Evolutionary conservation across 2,888 invertebrate species (phyloP), one percentile per base, ranked within the genome.

Genomic region (Agrochola lychnidis): DNA sequence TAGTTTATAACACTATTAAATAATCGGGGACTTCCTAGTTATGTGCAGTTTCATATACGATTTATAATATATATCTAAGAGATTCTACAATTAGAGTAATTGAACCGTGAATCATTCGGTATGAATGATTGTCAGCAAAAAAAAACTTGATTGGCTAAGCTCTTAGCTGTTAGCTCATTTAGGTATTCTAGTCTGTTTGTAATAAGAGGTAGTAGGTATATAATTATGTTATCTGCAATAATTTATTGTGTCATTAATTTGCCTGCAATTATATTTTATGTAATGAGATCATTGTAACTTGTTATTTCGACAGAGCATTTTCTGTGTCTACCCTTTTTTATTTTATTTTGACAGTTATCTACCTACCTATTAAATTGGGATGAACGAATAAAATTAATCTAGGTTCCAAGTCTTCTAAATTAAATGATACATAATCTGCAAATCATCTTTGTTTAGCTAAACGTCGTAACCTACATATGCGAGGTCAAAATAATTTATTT

Each of bases 391-490:
- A 42, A 30, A 51, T n/a, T 0, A n/a, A 62, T 62, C 42, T n/a
- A 2, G n/a, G 30, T 30, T 51, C 25, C 4, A 56, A 14, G 48
- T 40, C 2, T 73, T 36, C 4, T 36, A 61, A 51, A 51, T 36
- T 9, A 5, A 19, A 45, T 53, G 16, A 53, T 25, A 53, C 14
- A 4, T n/a, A n/a, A 51, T 25, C 16, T 48, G 19, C 22, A 45
- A 42, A 57, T 36, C n/a, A 68, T 59, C 25, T 59, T 63, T 74
- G 30, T 63, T 56, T 63, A 61, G 16, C 22, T 69, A 64, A 57
- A 74, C 80, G n/a, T 48, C n/a, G 25, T 70, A 73, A 84, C 80
- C 80, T 61, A 84, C 51, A 10, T 69, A 25, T 10, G 19, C 73
- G 57, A 71, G 71, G 84, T 68, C 75, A 64, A 57, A 53, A 61